phyloP scores from a whole-genome alignment of 2,797 vertebrate genomes.

The Clarias fuscus region DNA sequence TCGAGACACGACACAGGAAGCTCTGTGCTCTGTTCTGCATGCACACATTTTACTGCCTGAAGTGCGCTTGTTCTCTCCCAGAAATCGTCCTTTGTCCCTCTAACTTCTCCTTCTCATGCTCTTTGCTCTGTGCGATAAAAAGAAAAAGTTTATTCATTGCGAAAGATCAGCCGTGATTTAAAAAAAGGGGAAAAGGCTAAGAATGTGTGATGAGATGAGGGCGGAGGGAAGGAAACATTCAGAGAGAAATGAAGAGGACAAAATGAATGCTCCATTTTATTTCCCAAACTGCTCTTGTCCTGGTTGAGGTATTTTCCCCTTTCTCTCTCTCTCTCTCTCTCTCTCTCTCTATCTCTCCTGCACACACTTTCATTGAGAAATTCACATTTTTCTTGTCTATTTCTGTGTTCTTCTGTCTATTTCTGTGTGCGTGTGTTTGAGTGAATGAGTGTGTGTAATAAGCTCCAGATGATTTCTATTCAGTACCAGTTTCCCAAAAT shows the following conservation, averaged over 20 bases:
- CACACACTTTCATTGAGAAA: background rate
- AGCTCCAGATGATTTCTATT: slow-evolving; percentile 78
- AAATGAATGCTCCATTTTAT: slow-evolving; percentile 37
- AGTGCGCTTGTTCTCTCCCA: slow-evolving; percentile 13
- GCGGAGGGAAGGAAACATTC: background rate
- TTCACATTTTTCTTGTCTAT: slow-evolving; percentile 55
- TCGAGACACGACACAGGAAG: slow-evolving; percentile 32
- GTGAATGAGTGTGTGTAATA: slow-evolving; percentile 68
- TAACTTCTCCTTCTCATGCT: slow-evolving; percentile 36
- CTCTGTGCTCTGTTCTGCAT: slow-evolving; percentile 17
- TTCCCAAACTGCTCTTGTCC: slow-evolving; percentile 67
- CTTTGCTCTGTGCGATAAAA: slow-evolving; percentile 28
- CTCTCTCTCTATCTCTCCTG: slow-evolving; percentile 54
- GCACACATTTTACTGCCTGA: slow-evolving; percentile 14
- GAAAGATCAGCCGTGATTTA: slow-evolving; percentile 19
- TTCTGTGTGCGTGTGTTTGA: slow-evolving; percentile 36
- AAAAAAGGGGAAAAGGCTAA: background rate
- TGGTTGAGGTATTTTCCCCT: slow-evolving; percentile 70
- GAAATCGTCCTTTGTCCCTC: slow-evolving; percentile 47
- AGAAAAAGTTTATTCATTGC: slow-evolving; percentile 25
- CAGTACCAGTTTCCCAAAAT: slow-evolving; percentile 77
- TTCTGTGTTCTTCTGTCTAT: background rate
- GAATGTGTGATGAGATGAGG: slow-evolving; percentile 28
- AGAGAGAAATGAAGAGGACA: slow-evolving; percentile 32
- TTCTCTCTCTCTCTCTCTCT: slow-evolving; percentile 65